These are phyloP conservation scores for Drosophila eohydei DNA, from an alignment of 2,888 invertebrate species.

Conservation along the genomic window DNA sequence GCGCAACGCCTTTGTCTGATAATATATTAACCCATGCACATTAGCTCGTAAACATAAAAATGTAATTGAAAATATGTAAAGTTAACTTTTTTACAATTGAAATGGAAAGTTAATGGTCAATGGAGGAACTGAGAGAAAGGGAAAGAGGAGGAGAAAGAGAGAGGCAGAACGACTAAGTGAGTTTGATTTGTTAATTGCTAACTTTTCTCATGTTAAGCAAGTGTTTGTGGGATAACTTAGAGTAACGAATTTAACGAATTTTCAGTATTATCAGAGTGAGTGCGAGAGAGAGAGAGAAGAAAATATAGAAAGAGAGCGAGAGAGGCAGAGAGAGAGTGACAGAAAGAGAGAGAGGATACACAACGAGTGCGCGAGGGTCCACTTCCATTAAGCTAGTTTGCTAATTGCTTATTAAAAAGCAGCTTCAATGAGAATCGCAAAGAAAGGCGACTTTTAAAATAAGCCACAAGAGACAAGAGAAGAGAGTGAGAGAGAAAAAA, in stretches of 20 bases:
- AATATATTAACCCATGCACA: not conserved
- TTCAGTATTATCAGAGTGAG: not conserved
- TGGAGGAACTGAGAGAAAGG: not conserved
- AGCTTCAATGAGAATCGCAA: not conserved
- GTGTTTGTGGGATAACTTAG: not conserved
- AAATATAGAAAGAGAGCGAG: not conserved
- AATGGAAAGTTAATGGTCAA: conserved; percentile 1
- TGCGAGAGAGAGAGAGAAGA: not conserved
- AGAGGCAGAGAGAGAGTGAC: not conserved
- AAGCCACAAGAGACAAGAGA: too few relatives aligned
- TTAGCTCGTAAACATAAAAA: not conserved
- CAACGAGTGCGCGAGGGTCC: not conserved
- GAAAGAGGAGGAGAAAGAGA: not conserved
- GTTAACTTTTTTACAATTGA: not conserved
- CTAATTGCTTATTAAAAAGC: not conserved
- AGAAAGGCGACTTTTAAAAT: not conserved
- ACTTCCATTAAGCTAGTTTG: too few relatives aligned
- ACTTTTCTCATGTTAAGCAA: not conserved
- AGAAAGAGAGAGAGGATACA: not conserved
- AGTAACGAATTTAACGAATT: not conserved
- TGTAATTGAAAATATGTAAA: not conserved
- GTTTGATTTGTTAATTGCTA: not conserved
- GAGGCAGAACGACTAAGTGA: not conserved
- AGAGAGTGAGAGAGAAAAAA: too few relatives aligned
- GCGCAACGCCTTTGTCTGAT: conserved; percentile 10